Percentiles rank a stretch among this genome's conserved stretches.
These are phyloP conservation scores for Stichodactyla helianthus DNA, from an alignment of 64 coral and sea anemone genomes.

Conservation along the genomic window DNA sequence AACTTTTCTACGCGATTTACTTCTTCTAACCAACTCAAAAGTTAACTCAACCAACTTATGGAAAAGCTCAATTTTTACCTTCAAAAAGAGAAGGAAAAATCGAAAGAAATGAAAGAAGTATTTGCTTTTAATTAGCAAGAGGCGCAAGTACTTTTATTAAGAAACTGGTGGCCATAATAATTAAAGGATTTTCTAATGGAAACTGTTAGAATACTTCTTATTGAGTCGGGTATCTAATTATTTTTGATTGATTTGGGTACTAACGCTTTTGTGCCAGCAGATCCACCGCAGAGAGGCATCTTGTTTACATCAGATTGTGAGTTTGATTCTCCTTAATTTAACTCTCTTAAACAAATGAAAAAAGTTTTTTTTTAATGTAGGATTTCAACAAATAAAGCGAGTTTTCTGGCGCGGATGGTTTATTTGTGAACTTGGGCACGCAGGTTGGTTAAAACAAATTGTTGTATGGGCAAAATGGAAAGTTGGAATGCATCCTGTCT, in stretches of 20 bases:
- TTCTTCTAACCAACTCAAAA: neutral
- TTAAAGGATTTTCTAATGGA: slow-evolving; percentile 75
- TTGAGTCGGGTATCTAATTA: slow-evolving; percentile 90
- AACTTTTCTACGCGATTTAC: too few species aligned
- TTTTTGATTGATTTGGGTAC: slow-evolving; percentile 85
- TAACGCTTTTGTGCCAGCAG: slow-evolving; percentile 83
- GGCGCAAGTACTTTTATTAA: slow-evolving; percentile 74
- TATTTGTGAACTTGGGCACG: neutral
- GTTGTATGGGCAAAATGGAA: neutral
- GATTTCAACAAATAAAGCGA: neutral
- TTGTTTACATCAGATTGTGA: slow-evolving; percentile 66
- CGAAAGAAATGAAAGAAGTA: slow-evolving; percentile 69
- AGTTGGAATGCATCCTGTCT: neutral
- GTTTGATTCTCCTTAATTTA: slow-evolving; percentile 18
- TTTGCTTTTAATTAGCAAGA: slow-evolving; percentile 92
- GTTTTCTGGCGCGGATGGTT: neutral
- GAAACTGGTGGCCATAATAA: slow-evolving; percentile 69
- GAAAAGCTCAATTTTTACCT: slow-evolving; percentile 71
- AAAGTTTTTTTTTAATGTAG: neutral
- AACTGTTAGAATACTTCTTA: slow-evolving; percentile 91
- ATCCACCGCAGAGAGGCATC: slow-evolving; percentile 71
- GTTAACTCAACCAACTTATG: slow-evolving; percentile 86
- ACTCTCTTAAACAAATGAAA: slow-evolving; percentile 26
- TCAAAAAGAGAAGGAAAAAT: too few species aligned
- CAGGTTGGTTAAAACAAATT: neutral